These are phyloP conservation scores for Polydrusus tereticollis DNA, from an alignment of 2,888 invertebrate species.

Conservation along the genomic window DNA sequence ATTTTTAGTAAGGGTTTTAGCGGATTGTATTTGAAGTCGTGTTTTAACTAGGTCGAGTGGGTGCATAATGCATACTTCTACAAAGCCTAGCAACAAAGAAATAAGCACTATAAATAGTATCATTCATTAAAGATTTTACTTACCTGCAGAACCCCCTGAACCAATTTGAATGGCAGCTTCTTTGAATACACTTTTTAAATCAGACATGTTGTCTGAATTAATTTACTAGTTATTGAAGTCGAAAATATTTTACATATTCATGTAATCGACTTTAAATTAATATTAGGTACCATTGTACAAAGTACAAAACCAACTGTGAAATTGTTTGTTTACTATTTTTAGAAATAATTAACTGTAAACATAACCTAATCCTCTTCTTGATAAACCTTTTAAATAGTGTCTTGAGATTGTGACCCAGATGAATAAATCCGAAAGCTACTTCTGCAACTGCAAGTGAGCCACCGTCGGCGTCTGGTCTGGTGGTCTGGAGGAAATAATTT, in stretches of 20 bases:
- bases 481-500: no score
- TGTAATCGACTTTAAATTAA: constrained; percentile 17
- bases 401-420: no score
- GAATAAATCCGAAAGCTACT: no score
- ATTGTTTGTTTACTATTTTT: constrained; percentile 22
- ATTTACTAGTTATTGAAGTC: not conserved
- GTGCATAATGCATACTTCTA: constrained; percentile 97
- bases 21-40: constrained; percentile 82
- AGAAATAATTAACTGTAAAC: constrained; percentile 12
- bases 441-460: no score
- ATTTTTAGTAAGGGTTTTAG: constrained; percentile 62
- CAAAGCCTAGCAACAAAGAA: constrained; percentile 73
- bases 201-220: constrained; percentile 51
- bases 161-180: constrained; percentile 86
- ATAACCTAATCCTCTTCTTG: constrained; percentile 10
- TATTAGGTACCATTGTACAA: constrained; percentile 7
- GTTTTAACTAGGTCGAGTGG: constrained; percentile 95
- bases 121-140: constrained; percentile 27
- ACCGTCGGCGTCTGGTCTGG: no score
- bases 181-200: constrained; percentile 64
- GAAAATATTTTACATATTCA: not conserved
- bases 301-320: constrained; percentile 7
- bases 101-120: not conserved
- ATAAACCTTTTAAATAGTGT: no score
- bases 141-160: constrained; percentile 91